Evolutionary conservation across 2,797 vertebrate species (phyloP), one percentile per base, ranked within the genome.

Genomic region (Pseudochirops cupreus): DNA sequence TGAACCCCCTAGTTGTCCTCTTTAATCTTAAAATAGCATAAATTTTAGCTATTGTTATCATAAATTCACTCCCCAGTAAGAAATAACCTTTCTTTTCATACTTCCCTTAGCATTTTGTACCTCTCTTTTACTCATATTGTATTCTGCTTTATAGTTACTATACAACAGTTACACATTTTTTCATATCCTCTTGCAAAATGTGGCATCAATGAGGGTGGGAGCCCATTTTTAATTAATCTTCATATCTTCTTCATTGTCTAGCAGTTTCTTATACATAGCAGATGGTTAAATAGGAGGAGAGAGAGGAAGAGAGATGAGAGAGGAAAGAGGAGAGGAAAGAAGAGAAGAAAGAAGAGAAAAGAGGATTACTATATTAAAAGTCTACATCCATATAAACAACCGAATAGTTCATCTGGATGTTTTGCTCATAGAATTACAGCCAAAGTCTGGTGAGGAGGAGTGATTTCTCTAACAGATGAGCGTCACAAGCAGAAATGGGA

Each of bases 391-490:
- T 21, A 46, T 82, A 82, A 82, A 82, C 74, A 82, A 82, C 39
- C 26, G 21, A 82, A 46, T 26, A 82, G 74, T 82, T 82, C 74
- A 82, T 82, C 74, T 82, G 74, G 39, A 82, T 82, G 74, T 82
- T 82, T 82, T 82, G 39, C 74, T 82, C 74, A 82, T 26, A 46
- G 39, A 82, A 82, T 82, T 46, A 82, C 39, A 82, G 74, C 74
- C 74, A 24, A 46, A 82, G 74, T 82, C 74, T 82, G 74, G 74
- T 82, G 74, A 82, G 74, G 74, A 82, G 74, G 74, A 82, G 74
- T 82, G 74, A 82, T 82, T 82, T 46, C 74, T 82, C 39, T 82
- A 46, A 46, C 74, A 46, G 74, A 82, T 26, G 39, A 82, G 74
- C 74, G 21, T 82, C 39, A 82, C 74, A 82, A 82, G 74, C 74